Conservation (phyloP, 1,140 invertebrate species). For the Pogonomyrmex barbatus region DNA sequence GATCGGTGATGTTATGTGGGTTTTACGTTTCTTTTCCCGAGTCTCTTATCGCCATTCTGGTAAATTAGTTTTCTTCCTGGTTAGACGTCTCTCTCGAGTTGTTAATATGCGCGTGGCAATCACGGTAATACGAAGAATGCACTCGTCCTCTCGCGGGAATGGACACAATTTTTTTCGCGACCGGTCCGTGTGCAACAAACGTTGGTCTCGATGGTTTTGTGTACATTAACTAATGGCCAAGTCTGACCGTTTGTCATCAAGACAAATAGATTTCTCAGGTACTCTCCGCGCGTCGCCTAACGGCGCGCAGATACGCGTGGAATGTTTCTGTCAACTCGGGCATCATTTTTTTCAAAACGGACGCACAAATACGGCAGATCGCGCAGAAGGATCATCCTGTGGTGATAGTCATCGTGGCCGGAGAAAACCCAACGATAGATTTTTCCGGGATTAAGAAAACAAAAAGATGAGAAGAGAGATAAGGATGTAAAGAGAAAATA, state of each 20-base stretch:
- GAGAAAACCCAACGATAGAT: background rate
- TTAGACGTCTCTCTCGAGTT: background rate
- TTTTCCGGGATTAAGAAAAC: constrained; percentile 2
- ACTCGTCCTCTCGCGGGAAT: constrained; percentile 11
- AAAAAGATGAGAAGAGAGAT: background rate
- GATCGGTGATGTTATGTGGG: background rate
- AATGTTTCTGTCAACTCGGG: constrained; percentile 65
- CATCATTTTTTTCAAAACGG: constrained; percentile 34
- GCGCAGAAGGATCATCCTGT: background rate
- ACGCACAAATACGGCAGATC: background rate
- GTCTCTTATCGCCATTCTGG: background rate
- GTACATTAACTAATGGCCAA: constrained; percentile 71
- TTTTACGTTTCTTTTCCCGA: background rate
- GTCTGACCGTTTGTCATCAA: constrained; percentile 64
- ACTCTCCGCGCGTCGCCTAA: constrained; percentile 47
- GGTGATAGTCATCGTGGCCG: background rate
- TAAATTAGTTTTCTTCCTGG: constrained; percentile 19
- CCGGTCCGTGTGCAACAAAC: constrained; percentile 25
- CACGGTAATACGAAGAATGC: constrained; percentile 38
- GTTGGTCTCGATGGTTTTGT: constrained; percentile 18
- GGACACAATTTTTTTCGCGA: constrained; percentile 26
- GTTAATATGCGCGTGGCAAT: constrained; percentile 36
- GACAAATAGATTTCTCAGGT: constrained; percentile 69
- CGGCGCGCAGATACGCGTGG: constrained; percentile 49
- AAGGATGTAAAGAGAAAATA: background rate